Percentiles rank a stretch among this genome's conserved stretches.
Evolutionary conservation across 2,888 invertebrate genomes (phyloP).

Genomic region (Stenichneumon culpator): DNA sequence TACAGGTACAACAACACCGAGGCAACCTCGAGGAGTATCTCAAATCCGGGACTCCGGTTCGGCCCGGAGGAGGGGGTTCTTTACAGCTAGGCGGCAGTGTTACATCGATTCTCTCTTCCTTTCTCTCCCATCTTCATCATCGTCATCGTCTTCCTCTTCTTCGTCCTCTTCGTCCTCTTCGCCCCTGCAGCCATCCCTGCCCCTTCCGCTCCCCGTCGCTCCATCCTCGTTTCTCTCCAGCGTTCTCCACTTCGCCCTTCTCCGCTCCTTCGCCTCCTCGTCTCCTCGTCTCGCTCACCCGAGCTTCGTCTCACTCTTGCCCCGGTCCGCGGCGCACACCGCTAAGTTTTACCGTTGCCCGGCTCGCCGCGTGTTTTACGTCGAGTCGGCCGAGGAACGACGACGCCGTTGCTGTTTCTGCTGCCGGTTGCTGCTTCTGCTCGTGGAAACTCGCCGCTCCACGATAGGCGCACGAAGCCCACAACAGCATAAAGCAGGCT

Average conservation of each 20-base stretch:
- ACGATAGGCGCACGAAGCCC: not conserved
- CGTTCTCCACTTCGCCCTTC: slow-evolving; percentile 33
- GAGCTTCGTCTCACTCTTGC: slow-evolving; percentile 28
- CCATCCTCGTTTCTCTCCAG: slow-evolving; percentile 61
- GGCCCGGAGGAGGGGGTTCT: slow-evolving; percentile 73
- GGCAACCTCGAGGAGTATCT: slow-evolving; percentile 37
- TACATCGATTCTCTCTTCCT: slow-evolving; percentile 74
- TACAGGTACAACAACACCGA: not conserved
- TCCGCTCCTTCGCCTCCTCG: slow-evolving; percentile 12
- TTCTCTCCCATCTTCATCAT: slow-evolving; percentile 36
- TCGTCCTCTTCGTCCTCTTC: slow-evolving; percentile 26
- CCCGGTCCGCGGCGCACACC: slow-evolving; percentile 62
- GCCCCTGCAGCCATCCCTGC: slow-evolving; percentile 29
- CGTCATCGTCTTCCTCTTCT: slow-evolving; percentile 31
- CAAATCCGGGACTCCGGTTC: slow-evolving; percentile 49
- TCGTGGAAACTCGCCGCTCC: slow-evolving; percentile 15
- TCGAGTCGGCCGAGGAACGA: slow-evolving; percentile 48
- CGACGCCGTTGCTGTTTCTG: slow-evolving; percentile 27
- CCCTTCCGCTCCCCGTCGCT: slow-evolving; percentile 22
- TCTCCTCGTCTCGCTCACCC: slow-evolving; percentile 35
- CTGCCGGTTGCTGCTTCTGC: slow-evolving; percentile 5
- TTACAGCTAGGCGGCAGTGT: slow-evolving; percentile 83
- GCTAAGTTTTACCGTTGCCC: slow-evolving; percentile 74
- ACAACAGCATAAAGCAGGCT: slow-evolving; percentile 55
- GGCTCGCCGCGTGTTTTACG: slow-evolving; percentile 64